Evolutionary conservation across 1,140 invertebrate species (phyloP).

Genomic region (Lutraria rhynchaena): DNA sequence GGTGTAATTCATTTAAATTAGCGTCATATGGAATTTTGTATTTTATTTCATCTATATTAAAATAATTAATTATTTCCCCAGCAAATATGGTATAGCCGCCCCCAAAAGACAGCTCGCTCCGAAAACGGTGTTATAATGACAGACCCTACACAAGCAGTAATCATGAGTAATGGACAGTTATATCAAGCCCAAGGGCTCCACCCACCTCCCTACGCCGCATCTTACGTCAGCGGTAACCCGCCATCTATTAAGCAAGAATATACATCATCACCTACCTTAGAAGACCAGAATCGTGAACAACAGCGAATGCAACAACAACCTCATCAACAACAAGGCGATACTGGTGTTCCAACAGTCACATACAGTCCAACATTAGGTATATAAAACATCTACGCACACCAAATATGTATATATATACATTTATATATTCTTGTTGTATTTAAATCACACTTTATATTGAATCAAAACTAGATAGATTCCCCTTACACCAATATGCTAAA

Average conservation of each 20-base stretch:
- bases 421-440: no score
- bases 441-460: no score
- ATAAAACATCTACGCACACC: conserved; percentile 1
- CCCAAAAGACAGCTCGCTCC: conserved; percentile 37
- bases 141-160: conserved; percentile 32
- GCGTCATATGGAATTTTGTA: no score
- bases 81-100: conserved; percentile 47
- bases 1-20: no score
- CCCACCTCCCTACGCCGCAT: conserved; percentile 43
- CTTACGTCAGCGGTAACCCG: conserved; percentile 17
- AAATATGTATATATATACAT: no score
- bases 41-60: no score
- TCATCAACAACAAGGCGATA: conserved; percentile 1
- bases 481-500: no score
- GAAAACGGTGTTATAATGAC: conserved; percentile 55
- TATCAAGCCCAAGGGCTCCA: conserved; percentile 42
- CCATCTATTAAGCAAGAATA: conserved; percentile 57
- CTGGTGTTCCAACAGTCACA: conserved; percentile 1
- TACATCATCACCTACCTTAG: conserved; percentile 41
- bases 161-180: conserved; percentile 54
- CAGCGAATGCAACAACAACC: conserved; percentile 12
- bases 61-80: no score
- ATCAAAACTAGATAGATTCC: no score
- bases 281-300: conserved; percentile 42
- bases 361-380: conserved; percentile 50